These are phyloP conservation scores for Drosophila lini DNA, from an alignment of 1,140 invertebrate genomes.

Conservation along the genomic window DNA sequence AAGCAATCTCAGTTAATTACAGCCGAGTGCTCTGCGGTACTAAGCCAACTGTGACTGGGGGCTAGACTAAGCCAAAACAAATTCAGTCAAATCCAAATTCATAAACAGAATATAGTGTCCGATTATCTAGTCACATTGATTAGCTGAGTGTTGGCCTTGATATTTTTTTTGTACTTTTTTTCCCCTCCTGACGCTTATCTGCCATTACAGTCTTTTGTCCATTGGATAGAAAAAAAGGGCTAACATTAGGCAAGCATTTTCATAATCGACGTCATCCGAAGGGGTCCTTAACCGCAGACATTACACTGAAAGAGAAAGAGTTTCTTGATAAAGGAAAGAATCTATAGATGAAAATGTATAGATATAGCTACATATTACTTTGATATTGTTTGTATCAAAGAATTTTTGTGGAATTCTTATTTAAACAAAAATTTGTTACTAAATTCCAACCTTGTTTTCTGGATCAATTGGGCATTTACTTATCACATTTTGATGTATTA, in stretches of 20 bases:
- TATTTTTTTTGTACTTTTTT: conserved; percentile 1
- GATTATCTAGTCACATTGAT: conserved; percentile 36
- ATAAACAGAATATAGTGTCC: not conserved
- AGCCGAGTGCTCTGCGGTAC: not conserved
- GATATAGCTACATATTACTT: too few relatives aligned
- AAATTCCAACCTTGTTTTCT: not conserved
- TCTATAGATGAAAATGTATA: too few relatives aligned
- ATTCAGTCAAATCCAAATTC: conserved; percentile 7
- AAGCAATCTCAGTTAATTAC: conserved; percentile 30
- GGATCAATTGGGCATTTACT: conserved; percentile 2
- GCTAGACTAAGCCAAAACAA: conserved; percentile 5
- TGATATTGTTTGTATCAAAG: too few relatives aligned
- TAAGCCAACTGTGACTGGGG: conserved; percentile 29
- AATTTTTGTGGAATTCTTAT: too few relatives aligned
- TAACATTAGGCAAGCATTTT: not conserved
- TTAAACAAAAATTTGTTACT: not conserved
- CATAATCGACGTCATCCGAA: not conserved
- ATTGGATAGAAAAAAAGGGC: conserved; percentile 16
- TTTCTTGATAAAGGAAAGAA: not conserved
- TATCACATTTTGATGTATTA: not conserved
- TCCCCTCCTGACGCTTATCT: conserved; percentile 15
- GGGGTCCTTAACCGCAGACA: not conserved
- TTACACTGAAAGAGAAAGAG: not conserved
- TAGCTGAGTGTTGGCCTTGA: conserved; percentile 21
- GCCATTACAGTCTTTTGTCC: conserved; percentile 17